Evolutionary conservation across 53 echinoderm and acorn worm genomes (phyloP), one percentile per base, ranked within the genome.

Genomic region (Patiria pectinifera): DNA sequence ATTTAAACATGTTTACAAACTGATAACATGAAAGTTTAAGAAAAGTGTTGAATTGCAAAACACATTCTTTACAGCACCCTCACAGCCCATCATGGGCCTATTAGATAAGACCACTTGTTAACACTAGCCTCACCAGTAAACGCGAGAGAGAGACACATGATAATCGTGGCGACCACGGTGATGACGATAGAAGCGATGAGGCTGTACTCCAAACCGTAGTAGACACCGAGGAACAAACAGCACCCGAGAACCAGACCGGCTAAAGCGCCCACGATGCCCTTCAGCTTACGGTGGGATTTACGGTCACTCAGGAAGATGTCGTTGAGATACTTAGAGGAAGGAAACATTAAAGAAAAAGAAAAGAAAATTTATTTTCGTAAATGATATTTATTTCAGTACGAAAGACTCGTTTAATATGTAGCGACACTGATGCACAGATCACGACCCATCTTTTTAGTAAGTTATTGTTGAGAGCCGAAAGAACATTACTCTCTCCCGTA

Each of bases 221-320:
- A 83, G 62, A 98, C 86, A 12, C 95, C 95, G 9, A 98, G 82
- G 62, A 96, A 98, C 18, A 98, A 92, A 0, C 86, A 69, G 1
- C 94, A 92, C 10, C 98, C 96, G 7, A 96, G 85, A 4, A 96
- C 91, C 9, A 98, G 61, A 4, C 98, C 98, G 53, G 93, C 85
- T 19, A 95, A 83, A 82, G 96, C 94, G 12, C 98, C 98, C 26
- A 95, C 93, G 2, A 95, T 46, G 14, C 93, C 93, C 69, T 98
- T 98, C 69, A 98, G 84, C 76, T 89, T 69, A 21, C 91, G 81
- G 66, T 97, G 93, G 47, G 93, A 91, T 59, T 93, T 84, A 5
- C 97, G 92, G 53, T 95, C 95, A 49, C 95, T 96, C 62, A 95
- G 93, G 58, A 97, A 95, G 25, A 97, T 94, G 59, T 96, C 95